phyloP scores from a whole-genome alignment of 2,113 vertebrate species.

The Hippocampus mohnikei region DNA sequence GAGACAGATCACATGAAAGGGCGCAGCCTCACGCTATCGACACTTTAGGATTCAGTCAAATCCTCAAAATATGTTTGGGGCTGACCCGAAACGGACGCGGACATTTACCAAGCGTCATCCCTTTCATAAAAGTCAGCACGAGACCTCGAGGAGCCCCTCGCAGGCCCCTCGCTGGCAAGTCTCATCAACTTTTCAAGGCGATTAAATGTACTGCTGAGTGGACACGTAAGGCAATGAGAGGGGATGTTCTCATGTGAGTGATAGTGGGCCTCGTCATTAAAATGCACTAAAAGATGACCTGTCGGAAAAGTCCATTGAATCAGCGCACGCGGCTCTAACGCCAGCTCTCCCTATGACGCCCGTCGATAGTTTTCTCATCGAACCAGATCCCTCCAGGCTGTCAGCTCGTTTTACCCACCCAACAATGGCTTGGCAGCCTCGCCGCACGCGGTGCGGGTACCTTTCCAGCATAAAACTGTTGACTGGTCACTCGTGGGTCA shows the following conservation, averaged over 20 bases:
- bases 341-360: slow-evolving; percentile 17
- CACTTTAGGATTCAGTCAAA: not conserved
- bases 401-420: slow-evolving; percentile 59
- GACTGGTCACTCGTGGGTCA: slow-evolving; percentile 48
- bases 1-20: slow-evolving; percentile 10
- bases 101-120: too few species aligned
- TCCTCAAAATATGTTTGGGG: not conserved
- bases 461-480: slow-evolving; percentile 64
- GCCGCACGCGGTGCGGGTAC: slow-evolving; percentile 39
- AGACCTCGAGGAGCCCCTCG: not conserved
- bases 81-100: not conserved
- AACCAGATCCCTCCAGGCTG: slow-evolving; percentile 34
- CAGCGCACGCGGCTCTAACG: slow-evolving; percentile 1
- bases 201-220: not conserved
- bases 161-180: not conserved
- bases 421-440: slow-evolving; percentile 30
- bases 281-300: not conserved
- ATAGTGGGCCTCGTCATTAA: not conserved
- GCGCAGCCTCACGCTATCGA: slow-evolving; percentile 21
- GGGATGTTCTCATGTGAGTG: not conserved
- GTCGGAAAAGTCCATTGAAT: slow-evolving; percentile 4
- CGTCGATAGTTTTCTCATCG: slow-evolving; percentile 40
- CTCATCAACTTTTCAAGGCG: not conserved
- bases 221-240: not conserved
- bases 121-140: not conserved